These are phyloP conservation scores for Anguilla megastoma DNA, from an alignment of 2,797 vertebrate species.

Conservation along the genomic window DNA sequence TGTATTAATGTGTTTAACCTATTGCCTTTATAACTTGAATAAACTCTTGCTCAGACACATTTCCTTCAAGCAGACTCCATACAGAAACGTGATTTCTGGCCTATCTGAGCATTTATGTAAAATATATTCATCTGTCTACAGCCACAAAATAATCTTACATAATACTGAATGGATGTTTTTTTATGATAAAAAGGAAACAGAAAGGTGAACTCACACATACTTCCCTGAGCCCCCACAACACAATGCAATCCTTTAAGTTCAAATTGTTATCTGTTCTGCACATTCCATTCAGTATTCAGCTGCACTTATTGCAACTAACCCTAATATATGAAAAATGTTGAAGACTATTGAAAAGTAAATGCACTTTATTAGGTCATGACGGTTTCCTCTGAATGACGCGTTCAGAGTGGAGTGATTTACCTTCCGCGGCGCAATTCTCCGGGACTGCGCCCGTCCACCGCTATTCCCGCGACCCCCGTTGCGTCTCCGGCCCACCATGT, in stretches of 20 bases:
- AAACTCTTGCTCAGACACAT: background rate
- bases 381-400: background rate
- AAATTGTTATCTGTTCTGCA: background rate
- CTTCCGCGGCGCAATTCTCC: constrained; percentile 43
- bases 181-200: background rate
- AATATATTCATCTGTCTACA: background rate
- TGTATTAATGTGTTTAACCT: background rate
- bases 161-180: background rate
- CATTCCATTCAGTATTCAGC: background rate
- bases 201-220: background rate
- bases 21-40: background rate
- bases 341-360: background rate
- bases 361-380: background rate
- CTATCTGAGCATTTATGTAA: background rate
- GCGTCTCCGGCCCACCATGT: constrained; percentile 71
- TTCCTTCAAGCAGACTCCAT: background rate
- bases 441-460: constrained; percentile 38
- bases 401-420: constrained; percentile 45
- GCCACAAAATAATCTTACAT: background rate
- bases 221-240: background rate
- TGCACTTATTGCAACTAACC: constrained; percentile 13
- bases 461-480: constrained; percentile 55
- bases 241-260: background rate
- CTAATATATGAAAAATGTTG: constrained; percentile 5
- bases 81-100: background rate